These are phyloP conservation scores for Gymnocheta viridis DNA, from an alignment of 2,888 invertebrate species.

Conservation along the genomic window DNA sequence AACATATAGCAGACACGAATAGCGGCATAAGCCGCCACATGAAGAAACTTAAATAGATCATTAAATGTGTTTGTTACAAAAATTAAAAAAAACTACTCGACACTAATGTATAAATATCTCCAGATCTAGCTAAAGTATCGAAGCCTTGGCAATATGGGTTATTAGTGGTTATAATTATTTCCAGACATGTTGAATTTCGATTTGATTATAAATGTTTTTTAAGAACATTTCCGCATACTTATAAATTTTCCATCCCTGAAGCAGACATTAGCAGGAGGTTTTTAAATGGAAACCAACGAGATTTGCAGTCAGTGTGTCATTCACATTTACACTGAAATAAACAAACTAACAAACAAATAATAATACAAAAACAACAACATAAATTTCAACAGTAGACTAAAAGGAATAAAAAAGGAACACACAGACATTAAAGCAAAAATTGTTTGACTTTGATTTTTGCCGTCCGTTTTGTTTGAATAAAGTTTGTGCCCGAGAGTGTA, in stretches of 20 bases:
- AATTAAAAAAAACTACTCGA: too few species aligned
- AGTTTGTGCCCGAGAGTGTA: not conserved
- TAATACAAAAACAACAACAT: conserved; percentile 14
- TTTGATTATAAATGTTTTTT: too few species aligned
- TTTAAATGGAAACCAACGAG: not conserved
- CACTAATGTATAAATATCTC: too few species aligned
- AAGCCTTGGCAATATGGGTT: too few species aligned
- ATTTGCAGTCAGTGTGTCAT: conserved; percentile 58
- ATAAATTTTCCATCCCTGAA: conserved; percentile 17
- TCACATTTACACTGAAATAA: conserved; percentile 46
- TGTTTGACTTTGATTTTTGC: conserved; percentile 79
- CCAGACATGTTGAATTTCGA: too few species aligned
- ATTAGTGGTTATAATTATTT: too few species aligned
- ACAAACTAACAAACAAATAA: conserved; percentile 14
- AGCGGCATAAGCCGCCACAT: too few species aligned
- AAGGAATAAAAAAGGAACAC: conserved; percentile 30
- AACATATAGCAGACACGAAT: too few species aligned
- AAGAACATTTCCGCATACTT: too few species aligned
- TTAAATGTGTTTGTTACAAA: too few species aligned
- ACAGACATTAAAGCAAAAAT: conserved; percentile 70
- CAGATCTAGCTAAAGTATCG: too few species aligned
- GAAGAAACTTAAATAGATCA: too few species aligned
- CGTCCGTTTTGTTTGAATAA: conserved; percentile 69
- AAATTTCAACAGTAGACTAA: conserved; percentile 51
- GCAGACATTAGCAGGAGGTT: not conserved